phyloP scores from a whole-genome alignment of 2,113 vertebrate genomes.

The Cairina moschata region DNA sequence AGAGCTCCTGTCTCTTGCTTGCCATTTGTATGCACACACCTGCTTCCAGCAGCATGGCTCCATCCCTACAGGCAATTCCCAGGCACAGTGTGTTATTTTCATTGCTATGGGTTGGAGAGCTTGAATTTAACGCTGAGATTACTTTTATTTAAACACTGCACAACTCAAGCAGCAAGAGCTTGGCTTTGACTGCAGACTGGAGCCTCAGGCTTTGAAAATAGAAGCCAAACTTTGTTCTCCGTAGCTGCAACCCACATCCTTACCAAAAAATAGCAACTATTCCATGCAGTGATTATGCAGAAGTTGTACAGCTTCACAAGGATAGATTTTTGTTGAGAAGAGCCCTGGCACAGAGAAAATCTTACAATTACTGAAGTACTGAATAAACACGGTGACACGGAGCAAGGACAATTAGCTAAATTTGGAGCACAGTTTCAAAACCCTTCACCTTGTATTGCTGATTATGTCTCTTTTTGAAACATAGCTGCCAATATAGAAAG shows the following conservation, averaged over 20 bases:
- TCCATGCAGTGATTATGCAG: neutral
- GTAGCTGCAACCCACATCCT: neutral
- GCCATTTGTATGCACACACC: constrained; percentile 2
- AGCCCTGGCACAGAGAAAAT: neutral
- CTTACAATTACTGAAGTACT: neutral
- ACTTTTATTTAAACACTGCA: constrained; percentile 60
- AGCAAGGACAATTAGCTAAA: constrained; percentile 42
- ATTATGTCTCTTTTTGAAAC: neutral
- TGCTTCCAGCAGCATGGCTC: constrained; percentile 21
- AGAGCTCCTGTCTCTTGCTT: neutral
- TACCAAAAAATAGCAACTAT: constrained; percentile 24
- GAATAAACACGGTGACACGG: constrained; percentile 11
- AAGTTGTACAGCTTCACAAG: neutral
- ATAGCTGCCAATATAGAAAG: neutral
- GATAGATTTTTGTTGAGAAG: neutral
- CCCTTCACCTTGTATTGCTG: neutral
- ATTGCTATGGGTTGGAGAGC: neutral
- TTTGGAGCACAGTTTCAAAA: neutral
- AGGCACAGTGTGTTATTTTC: constrained; percentile 22
- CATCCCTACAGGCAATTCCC: neutral
- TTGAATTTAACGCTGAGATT: constrained; percentile 55
- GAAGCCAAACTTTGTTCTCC: constrained; percentile 39
- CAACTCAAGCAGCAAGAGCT: constrained; percentile 35
- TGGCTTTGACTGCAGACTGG: constrained; percentile 10
- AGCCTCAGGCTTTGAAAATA: constrained; percentile 21